Percentiles rank a stretch among this genome's conserved stretches.
Evolutionary conservation across 2,888 invertebrate species (phyloP).

Genomic region (Agapetus fuscipes): DNA sequence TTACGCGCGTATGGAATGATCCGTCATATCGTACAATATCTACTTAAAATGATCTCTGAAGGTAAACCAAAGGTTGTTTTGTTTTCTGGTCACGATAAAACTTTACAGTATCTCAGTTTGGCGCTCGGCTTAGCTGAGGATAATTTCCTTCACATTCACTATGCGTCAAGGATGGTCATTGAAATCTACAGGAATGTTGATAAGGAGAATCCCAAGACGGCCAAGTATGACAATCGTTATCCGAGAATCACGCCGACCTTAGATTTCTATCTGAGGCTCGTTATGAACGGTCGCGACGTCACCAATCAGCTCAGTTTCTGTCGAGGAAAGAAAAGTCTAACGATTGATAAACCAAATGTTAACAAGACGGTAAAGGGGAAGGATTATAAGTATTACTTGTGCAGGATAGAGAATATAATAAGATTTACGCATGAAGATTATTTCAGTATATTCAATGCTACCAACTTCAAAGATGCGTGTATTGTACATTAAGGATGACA

Average conservation of each 20-base stretch:
- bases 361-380: slow-evolving; percentile 31
- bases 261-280: slow-evolving; percentile 71
- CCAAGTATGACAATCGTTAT: slow-evolving; percentile 4
- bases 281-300: slow-evolving; percentile 80
- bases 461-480: slow-evolving; percentile 82
- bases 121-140: slow-evolving; percentile 64
- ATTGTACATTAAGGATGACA: slow-evolving; percentile 32
- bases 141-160: slow-evolving; percentile 63
- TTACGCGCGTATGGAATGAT: slow-evolving; percentile 76
- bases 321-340: slow-evolving; percentile 47
- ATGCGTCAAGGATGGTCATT: slow-evolving; percentile 78
- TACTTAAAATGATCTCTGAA: slow-evolving; percentile 72
- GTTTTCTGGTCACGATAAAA: slow-evolving; percentile 89
- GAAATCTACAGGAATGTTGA: slow-evolving; percentile 74
- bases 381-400: slow-evolving; percentile 50
- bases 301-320: slow-evolving; percentile 78
- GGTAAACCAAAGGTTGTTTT: slow-evolving; percentile 64
- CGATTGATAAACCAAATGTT: slow-evolving; percentile 38
- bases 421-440: slow-evolving; percentile 83
- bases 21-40: slow-evolving; percentile 69
- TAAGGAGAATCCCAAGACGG: slow-evolving; percentile 36
- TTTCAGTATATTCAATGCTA: slow-evolving; percentile 72
- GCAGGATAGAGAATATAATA: slow-evolving; percentile 80
- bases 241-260: slow-evolving; percentile 37
- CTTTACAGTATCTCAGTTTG: slow-evolving; percentile 71